These are phyloP conservation scores for Lerista edwardsae DNA, from an alignment of 2,797 vertebrate genomes.

Conservation along the genomic window DNA sequence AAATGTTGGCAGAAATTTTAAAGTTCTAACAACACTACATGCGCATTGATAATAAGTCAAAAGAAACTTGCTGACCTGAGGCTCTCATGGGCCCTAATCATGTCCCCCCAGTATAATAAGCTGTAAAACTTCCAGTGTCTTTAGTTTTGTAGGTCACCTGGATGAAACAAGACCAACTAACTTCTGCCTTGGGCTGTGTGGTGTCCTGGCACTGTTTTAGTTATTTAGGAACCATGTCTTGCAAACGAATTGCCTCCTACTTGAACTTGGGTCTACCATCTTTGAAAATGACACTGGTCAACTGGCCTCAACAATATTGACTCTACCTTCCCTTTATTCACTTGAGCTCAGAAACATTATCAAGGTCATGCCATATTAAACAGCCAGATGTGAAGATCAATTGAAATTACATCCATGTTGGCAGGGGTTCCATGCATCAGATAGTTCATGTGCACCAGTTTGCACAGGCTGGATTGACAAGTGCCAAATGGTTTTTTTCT, in stretches of 20 bases:
- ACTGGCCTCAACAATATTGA: not conserved
- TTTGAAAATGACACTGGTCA: not conserved
- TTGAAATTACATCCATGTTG: not conserved
- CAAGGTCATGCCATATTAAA: not conserved
- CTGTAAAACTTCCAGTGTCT: conserved; percentile 29
- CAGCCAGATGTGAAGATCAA: not conserved
- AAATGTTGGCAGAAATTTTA: conserved; percentile 53
- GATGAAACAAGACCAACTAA: not conserved
- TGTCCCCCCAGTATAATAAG: not conserved
- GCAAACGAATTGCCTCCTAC: not conserved
- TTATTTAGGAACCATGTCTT: too few species aligned
- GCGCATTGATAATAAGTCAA: conserved; percentile 54
- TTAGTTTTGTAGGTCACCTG: not conserved
- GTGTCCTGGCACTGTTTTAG: not conserved
- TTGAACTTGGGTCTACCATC: not conserved
- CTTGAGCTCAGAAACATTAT: not conserved
- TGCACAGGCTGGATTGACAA: too few species aligned
- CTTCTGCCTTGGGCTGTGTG: not conserved
- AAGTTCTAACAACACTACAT: conserved; percentile 46
- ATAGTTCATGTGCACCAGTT: not conserved
- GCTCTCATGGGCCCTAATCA: conserved; percentile 34
- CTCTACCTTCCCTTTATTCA: not conserved
- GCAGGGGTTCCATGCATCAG: not conserved
- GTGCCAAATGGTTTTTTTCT: not conserved
- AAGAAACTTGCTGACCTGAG: conserved; percentile 52